Evolutionary conservation across 2,113 vertebrate species (phyloP).

Genomic region (Salvator merianae): DNA sequence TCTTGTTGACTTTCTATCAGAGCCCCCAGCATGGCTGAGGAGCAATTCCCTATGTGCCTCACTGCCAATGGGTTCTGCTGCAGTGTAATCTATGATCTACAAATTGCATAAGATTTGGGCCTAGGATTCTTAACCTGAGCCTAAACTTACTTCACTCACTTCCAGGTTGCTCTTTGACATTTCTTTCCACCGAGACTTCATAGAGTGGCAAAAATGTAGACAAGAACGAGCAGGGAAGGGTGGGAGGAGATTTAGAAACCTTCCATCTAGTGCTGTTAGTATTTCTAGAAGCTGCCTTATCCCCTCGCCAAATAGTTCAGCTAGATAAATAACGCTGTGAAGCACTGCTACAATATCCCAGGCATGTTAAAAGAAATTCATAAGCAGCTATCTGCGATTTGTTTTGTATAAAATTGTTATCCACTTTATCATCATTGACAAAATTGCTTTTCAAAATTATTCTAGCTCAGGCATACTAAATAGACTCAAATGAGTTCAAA

Average conservation of each 20-base stretch:
- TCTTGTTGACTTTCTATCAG: background rate
- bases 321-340: conserved; percentile 20
- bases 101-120: background rate
- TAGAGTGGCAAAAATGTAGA: background rate
- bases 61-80: background rate
- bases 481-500: conserved; percentile 65
- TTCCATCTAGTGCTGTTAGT: background rate
- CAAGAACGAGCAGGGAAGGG: background rate
- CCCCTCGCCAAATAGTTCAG: conserved; percentile 14
- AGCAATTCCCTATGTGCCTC: background rate
- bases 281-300: conserved; percentile 51
- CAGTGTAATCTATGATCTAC: too few species aligned
- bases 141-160: background rate
- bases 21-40: background rate
- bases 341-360: conserved; percentile 13
- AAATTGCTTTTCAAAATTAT: conserved; percentile 68
- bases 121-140: background rate
- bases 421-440: conserved; percentile 41
- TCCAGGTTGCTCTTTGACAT: background rate
- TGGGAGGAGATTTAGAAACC: background rate
- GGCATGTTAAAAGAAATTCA: conserved; percentile 14
- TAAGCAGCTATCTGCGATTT: conserved; percentile 51
- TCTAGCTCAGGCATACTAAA: conserved; percentile 61
- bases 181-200: background rate
- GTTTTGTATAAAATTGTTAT: conserved; percentile 63